Evolutionary conservation across 1,140 invertebrate genomes (phyloP).

Genomic region (Littorina saxatilis): DNA sequence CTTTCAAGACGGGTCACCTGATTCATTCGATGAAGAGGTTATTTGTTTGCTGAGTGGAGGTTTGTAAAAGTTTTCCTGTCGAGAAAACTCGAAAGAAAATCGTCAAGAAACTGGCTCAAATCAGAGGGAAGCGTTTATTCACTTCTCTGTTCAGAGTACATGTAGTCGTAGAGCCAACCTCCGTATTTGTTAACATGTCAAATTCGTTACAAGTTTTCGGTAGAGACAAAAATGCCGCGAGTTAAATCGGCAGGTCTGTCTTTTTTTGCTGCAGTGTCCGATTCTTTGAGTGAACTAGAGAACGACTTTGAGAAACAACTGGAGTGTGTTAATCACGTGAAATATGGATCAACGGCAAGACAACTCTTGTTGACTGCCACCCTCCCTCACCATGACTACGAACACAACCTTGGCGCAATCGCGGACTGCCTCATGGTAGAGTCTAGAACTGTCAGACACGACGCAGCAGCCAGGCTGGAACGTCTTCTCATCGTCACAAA

Average conservation of each 20-base stretch:
- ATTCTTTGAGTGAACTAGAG: background rate
- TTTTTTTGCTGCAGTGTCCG: background rate
- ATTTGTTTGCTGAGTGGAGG: no score
- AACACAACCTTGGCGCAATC: background rate
- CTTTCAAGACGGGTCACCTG: no score
- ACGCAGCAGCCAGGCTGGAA: background rate
- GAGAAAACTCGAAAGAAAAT: background rate
- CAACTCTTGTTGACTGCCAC: slow-evolving; percentile 8
- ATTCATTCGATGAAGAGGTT: no score
- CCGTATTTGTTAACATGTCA: no score
- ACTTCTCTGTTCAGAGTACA: background rate
- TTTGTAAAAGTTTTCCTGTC: no score
- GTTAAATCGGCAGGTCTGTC: background rate
- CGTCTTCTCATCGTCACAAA: background rate
- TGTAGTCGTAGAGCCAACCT: no score
- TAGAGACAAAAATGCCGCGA: background rate
- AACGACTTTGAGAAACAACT: background rate
- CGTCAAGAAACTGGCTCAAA: background rate
- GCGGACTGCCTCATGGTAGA: background rate
- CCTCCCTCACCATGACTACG: slow-evolving; percentile 6
- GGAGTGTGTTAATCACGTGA: background rate
- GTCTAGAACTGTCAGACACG: background rate
- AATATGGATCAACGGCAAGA: background rate
- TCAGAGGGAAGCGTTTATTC: background rate
- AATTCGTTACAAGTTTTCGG: background rate